Evolutionary conservation across 2,888 invertebrate species (phyloP).

Genomic region (Diplazon laetatorius): DNA sequence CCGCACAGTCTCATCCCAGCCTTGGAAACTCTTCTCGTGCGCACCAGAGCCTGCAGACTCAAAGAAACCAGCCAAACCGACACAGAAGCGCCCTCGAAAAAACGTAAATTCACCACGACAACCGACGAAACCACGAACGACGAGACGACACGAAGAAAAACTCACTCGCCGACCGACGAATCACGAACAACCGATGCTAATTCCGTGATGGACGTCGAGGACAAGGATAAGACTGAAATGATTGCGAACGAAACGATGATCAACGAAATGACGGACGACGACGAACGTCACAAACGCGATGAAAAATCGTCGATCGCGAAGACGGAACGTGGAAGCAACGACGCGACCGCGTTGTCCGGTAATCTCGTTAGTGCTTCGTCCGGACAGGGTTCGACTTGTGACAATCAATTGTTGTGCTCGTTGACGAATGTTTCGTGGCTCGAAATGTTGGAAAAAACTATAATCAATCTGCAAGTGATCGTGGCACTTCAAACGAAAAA

Average conservation of each 20-base stretch:
- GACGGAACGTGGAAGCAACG: constrained; percentile 64
- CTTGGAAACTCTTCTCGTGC: constrained; percentile 77
- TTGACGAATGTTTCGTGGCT: constrained; percentile 80
- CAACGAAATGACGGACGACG: constrained; percentile 61
- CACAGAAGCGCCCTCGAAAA: constrained; percentile 78
- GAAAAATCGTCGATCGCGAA: constrained; percentile 45
- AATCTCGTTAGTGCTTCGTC: constrained; percentile 71
- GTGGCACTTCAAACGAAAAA: constrained; percentile 79
- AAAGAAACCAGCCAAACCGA: constrained; percentile 76
- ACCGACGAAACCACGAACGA: constrained; percentile 72
- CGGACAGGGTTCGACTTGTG: constrained; percentile 72
- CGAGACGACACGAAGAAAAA: constrained; percentile 63
- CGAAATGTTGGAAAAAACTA: constrained; percentile 81
- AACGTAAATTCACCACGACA: constrained; percentile 77
- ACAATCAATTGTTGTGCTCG: constrained; percentile 77
- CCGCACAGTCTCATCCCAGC: constrained; percentile 77
- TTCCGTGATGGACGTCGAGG: constrained; percentile 69
- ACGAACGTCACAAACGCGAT: constrained; percentile 65
- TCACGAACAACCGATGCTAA: constrained; percentile 56
- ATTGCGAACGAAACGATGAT: constrained; percentile 67
- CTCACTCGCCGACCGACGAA: constrained; percentile 67
- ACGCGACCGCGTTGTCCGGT: constrained; percentile 69
- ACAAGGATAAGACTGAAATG: constrained; percentile 72
- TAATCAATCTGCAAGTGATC: constrained; percentile 79
- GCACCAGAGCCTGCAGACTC: constrained; percentile 73